Base-by-base conservation (phyloP, 1,140 invertebrate genomes). In the Drosophila ambigua region DNA sequence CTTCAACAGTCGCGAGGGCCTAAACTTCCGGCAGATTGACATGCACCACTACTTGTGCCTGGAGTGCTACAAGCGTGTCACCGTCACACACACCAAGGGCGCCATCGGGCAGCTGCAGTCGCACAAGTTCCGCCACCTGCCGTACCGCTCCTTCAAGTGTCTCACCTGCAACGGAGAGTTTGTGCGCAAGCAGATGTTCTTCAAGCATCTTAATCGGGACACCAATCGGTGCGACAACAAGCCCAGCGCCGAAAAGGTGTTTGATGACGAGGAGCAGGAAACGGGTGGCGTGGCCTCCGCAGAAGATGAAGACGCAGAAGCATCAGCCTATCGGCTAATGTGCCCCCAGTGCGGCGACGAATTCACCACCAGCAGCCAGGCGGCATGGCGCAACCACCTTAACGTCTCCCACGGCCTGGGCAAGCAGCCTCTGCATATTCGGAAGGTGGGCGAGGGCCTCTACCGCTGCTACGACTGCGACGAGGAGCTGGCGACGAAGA, bases 181-280 rank as follows among this genome's bases (percentile, higher is more conserved):
- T 65, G 90, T 91, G 9, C 90, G 90, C 16, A 91, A 91, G 35
- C 90, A 91, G 73, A 91, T 91, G 90, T 91, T 91, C 58, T 91
- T 91, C 44, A 91, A 91, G 43, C 90, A 91, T 60, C 54, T 91
- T 44, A 91, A 91, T 51, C 67, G 83, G 0, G 72, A 78, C 35
- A 91, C 90, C 8, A 90, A 91, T 67, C 77, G 85, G 1, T 91
- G 90, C 52, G 83, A 89, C 43, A 89, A 72, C 48, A 57, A 46
- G 24, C 69, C 50, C 24, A 64, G 15, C 13, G 49, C 11, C 0
- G 69, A 68, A 13, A 53, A 51, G 8, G 51, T 55, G 2, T 13
- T 68, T 16, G 72, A 75, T 1, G 74, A 77, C 5, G 64, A 77
- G 8, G 74, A 76, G 2, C 15, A 23, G 1, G 39, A 31, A 7